Evolutionary conservation across 1,140 invertebrate genomes (phyloP), one percentile per base, ranked within the genome.

Genomic region (Pectinophora gossypiella): DNA sequence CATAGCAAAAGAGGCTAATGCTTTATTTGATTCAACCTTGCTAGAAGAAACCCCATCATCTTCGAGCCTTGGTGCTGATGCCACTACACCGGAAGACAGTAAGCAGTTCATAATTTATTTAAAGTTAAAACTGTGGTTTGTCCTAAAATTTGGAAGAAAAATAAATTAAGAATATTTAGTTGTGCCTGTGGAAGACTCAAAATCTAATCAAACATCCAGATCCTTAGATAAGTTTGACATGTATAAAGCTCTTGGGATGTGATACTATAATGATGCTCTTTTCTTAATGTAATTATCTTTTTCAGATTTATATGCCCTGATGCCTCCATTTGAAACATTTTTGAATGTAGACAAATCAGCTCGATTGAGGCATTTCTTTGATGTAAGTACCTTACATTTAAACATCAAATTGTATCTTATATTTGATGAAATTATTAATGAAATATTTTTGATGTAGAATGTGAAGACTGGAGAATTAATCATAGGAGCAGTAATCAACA

Each of bases 241-340:
- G n/a, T n/a, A n/a, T n/a, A n/a, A n/a, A n/a, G n/a, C 27, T 27
- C n/a, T n/a, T n/a, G n/a, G n/a, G n/a, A n/a, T n/a, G n/a, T n/a
- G n/a, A n/a, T n/a, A n/a, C n/a, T n/a, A n/a, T n/a, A n/a, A n/a
- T n/a, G n/a, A n/a, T n/a, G n/a, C n/a, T n/a, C n/a, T n/a, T n/a
- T n/a, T n/a, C n/a, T n/a, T n/a, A n/a, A n/a, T n/a, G n/a, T n/a
- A n/a, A 22, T 43, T 59, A 64, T 64, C 72, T 82, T 51, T 89
- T 90, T 23, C 84, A 93, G 95, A 95, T 87, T 90, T 91, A 76
- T 95, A 91, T 91, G 94, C 94, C 38, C 90, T 95, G 46, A 92
- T 96, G 90, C 95, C 96, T 55, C 95, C 96, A 0, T 91, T 95
- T 79, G 96, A 98, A 87, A 92, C 91, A 38, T 97, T 95, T 76